Evolutionary conservation across 2,797 vertebrate species (phyloP).

Genomic region (Mico argentatus): DNA sequence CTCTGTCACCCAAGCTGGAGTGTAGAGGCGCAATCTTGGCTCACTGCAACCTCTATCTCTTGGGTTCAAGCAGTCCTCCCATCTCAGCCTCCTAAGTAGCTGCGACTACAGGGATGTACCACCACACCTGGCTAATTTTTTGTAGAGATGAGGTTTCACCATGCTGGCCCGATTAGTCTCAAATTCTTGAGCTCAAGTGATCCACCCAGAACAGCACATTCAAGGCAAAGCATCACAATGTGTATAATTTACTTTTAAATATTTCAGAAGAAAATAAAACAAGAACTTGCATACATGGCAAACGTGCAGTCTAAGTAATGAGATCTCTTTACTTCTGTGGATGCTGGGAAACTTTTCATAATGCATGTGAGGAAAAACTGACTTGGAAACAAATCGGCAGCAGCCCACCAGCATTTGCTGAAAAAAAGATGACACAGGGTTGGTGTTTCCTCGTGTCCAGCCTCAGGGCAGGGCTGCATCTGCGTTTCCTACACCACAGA

Average conservation of each 20-base stretch:
- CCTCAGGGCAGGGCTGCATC: background rate
- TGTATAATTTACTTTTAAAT: background rate
- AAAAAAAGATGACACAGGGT: background rate
- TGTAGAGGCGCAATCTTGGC: background rate
- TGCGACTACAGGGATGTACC: background rate
- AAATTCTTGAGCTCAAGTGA: background rate
- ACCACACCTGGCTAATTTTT: background rate
- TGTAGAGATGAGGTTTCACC: background rate
- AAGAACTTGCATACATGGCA: background rate
- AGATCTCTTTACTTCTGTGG: background rate
- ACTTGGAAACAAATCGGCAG: background rate
- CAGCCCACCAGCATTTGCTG: background rate
- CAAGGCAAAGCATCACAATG: background rate
- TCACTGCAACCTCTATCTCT: background rate
- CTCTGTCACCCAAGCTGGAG: background rate
- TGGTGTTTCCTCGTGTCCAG: background rate
- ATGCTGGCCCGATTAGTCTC: background rate
- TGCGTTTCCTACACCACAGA: background rate
- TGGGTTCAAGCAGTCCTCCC: background rate
- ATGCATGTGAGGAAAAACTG: background rate
- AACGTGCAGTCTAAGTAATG: background rate
- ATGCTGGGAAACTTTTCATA: background rate
- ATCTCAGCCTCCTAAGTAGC: background rate
- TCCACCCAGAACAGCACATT: background rate
- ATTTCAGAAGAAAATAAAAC: background rate